Evolutionary conservation across 2,113 vertebrate species (phyloP).

Genomic region (Oreocharis arfaki): DNA sequence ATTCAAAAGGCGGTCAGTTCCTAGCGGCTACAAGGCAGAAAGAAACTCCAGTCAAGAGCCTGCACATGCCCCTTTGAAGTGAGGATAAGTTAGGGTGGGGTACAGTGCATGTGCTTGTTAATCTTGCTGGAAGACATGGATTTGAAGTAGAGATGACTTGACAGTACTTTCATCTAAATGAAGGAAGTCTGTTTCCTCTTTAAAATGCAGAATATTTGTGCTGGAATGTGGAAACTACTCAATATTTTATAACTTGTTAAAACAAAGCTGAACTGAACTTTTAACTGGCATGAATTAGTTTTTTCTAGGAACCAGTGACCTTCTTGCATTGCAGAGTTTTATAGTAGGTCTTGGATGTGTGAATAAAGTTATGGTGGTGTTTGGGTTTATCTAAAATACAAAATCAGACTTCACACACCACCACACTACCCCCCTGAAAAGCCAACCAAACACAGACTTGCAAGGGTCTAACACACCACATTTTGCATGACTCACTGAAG

Average conservation of each 20-base stretch:
- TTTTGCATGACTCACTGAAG: background rate
- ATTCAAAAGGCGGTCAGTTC: background rate
- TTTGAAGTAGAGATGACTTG: background rate
- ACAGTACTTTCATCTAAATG: background rate
- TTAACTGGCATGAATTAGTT: background rate
- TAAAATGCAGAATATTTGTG: background rate
- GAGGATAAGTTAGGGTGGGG: background rate
- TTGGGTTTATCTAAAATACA: background rate
- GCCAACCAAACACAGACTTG: background rate
- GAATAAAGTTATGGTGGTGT: background rate
- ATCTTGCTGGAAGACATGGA: background rate
- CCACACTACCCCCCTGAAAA: fast-evolving
- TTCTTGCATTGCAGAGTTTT: background rate
- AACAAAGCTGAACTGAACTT: background rate
- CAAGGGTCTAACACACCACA: fast-evolving
- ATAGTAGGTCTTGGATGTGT: background rate
- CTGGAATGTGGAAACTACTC: background rate
- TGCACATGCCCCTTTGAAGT: background rate
- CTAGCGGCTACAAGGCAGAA: background rate
- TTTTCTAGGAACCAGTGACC: background rate
- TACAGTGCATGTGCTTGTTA: background rate
- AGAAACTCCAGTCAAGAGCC: background rate
- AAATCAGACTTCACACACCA: background rate
- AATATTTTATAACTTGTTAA: background rate
- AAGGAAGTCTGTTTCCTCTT: background rate